Conservation (phyloP, 2,113 vertebrate species). For the Lipophrys pholis region DNA sequence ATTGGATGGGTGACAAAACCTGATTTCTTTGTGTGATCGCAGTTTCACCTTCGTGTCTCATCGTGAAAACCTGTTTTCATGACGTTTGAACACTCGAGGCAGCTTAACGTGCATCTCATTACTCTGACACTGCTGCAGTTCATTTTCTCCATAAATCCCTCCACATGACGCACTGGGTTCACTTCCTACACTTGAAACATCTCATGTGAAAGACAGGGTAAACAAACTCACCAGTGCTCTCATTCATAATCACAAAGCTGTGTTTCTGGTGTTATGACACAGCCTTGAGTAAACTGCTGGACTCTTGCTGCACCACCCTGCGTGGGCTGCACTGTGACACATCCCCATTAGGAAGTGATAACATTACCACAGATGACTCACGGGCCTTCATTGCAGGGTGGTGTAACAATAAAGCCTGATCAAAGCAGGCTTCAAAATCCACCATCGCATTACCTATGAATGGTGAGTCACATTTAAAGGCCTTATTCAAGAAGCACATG, state of each 20-base stretch:
- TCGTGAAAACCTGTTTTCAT: neutral
- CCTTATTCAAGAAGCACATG: neutral
- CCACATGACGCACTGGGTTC: slow-evolving; percentile 6
- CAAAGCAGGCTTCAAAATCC: slow-evolving; percentile 50
- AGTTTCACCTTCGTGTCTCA: too few relatives aligned
- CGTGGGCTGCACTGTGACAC: slow-evolving; percentile 63
- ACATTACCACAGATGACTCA: slow-evolving; percentile 74
- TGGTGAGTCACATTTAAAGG: slow-evolving; percentile 42
- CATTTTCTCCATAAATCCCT: neutral
- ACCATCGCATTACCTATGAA: slow-evolving; percentile 10
- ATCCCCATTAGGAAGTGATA: slow-evolving; percentile 72
- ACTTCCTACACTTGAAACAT: slow-evolving; percentile 56
- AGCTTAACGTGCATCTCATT: too few relatives aligned
- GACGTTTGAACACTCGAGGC: neutral
- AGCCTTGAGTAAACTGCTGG: slow-evolving; percentile 73
- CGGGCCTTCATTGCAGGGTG: slow-evolving; percentile 47
- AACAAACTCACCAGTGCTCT: slow-evolving; percentile 61
- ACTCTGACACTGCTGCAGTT: too few relatives aligned
- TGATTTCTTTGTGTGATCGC: too few relatives aligned
- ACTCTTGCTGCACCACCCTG: slow-evolving; percentile 45
- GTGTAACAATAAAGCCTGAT: slow-evolving; percentile 55
- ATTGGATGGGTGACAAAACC: too few relatives aligned
- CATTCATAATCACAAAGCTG: slow-evolving; percentile 73
- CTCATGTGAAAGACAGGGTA: slow-evolving; percentile 45
- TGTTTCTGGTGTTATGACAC: slow-evolving; percentile 66